Evolutionary conservation across 92 coral and sea anemone genomes (phyloP).

Genomic region (Virgularia gustaviana): DNA sequence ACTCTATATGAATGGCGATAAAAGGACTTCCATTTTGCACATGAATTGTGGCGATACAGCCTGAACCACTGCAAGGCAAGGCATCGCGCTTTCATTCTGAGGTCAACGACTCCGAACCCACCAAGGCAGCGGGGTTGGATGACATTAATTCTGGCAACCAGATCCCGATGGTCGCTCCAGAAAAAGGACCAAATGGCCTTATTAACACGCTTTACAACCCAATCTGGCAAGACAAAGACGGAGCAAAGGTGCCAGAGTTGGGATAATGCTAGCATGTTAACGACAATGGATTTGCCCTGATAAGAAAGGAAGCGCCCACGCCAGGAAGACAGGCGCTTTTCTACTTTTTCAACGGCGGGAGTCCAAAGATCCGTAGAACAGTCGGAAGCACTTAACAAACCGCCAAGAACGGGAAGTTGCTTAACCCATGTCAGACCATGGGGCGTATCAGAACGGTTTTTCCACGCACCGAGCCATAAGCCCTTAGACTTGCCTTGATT

Average conservation of each 20-base stretch:
- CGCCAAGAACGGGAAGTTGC: slow-evolving; percentile 27
- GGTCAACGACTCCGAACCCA: background rate
- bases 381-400: background rate
- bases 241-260: too few relatives aligned
- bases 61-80: too few relatives aligned
- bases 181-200: too few relatives aligned
- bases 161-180: background rate
- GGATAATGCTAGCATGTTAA: too few relatives aligned
- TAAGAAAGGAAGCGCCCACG: background rate
- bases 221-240: too few relatives aligned
- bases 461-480: slow-evolving; percentile 29
- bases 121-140: background rate
- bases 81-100: background rate
- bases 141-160: too few relatives aligned
- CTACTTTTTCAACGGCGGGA: slow-evolving; percentile 5
- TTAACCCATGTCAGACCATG: slow-evolving; percentile 44
- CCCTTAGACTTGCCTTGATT: slow-evolving; percentile 3
- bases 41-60: too few relatives aligned
- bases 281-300: background rate
- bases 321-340: background rate
- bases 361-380: slow-evolving; percentile 21
- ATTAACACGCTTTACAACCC: background rate
- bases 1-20: too few relatives aligned
- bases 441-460: slow-evolving; percentile 28
- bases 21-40: background rate